A percentile compares a stretch with the other conserved stretches of the same genome.
Evolutionary conservation across 2,797 vertebrate species (phyloP).

Genomic region (Leucoraja ocellata): DNA sequence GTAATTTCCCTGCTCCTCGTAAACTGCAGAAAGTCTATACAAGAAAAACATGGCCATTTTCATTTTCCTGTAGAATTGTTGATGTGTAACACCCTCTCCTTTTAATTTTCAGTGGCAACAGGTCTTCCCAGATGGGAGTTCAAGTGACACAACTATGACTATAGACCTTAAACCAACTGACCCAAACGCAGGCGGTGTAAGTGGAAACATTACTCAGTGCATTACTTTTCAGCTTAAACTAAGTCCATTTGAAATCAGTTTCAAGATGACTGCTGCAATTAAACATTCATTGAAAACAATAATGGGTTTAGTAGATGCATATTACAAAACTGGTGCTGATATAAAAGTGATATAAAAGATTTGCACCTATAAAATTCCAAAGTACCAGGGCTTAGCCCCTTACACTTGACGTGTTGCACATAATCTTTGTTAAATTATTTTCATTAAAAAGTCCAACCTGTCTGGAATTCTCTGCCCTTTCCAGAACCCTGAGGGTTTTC

Average conservation of each 20-base stretch:
- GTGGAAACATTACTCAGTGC: conserved; percentile 1
- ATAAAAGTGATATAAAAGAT: no score
- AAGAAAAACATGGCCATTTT: neutral
- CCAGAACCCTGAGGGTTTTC: no score
- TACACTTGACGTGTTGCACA: neutral
- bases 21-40: neutral
- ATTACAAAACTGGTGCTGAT: neutral
- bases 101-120: conserved; percentile 55
- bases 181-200: conserved; percentile 47
- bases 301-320: neutral
- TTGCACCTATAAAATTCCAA: neutral
- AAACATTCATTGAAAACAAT: neutral
- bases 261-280: neutral
- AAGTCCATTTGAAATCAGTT: neutral
- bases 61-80: neutral
- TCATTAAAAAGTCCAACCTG: neutral
- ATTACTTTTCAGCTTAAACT: neutral
- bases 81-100: neutral
- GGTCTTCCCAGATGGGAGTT: conserved; percentile 59
- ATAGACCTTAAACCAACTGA: conserved; percentile 45
- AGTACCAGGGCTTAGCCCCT: no score
- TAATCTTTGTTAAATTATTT: conserved; percentile 1
- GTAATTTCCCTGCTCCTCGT: neutral
- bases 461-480: no score
- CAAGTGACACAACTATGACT: conserved; percentile 51